Conservation (phyloP, 2,888 invertebrate species). For the Coelopa pilipes region DNA sequence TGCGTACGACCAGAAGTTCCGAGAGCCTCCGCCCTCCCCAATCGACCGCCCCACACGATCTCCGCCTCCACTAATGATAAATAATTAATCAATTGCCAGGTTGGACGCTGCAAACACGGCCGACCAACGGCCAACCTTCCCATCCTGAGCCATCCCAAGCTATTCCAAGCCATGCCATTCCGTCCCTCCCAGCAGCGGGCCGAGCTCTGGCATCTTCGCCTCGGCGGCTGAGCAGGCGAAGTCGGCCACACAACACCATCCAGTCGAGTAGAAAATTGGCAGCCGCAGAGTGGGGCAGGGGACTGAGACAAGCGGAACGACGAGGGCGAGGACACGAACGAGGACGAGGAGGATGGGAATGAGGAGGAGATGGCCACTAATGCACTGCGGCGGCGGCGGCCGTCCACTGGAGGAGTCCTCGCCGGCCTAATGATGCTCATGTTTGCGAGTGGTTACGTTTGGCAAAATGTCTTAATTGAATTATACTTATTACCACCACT, state of each 20-base stretch:
- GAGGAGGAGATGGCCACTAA: neutral
- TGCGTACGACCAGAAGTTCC: conserved; percentile 23
- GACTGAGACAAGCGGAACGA: neutral
- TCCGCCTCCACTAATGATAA: conserved; percentile 18
- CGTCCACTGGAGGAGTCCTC: too few species aligned
- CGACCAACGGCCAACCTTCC: neutral
- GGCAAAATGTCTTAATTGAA: conserved; percentile 58
- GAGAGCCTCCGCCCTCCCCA: neutral
- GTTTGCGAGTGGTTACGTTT: conserved; percentile 17
- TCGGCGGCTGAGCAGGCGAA: neutral
- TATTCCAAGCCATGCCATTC: neutral
- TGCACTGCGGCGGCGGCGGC: too few species aligned
- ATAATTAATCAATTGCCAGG: conserved; percentile 35
- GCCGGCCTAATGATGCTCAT: neutral
- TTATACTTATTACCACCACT: conserved; percentile 54
- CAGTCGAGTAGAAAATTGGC: conserved; percentile 18
- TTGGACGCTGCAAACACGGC: neutral
- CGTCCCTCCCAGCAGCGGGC: neutral
- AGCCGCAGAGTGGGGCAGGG: neutral
- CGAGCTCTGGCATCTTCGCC: neutral
- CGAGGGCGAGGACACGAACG: neutral
- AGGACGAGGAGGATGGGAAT: neutral
- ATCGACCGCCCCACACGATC: neutral
- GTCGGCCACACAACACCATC: neutral
- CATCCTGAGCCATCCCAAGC: too few species aligned